A percentile compares a stretch with the other conserved stretches of the same genome.
Conservation (phyloP, 2,113 vertebrate genomes). For the Heterotis niloticus region DNA sequence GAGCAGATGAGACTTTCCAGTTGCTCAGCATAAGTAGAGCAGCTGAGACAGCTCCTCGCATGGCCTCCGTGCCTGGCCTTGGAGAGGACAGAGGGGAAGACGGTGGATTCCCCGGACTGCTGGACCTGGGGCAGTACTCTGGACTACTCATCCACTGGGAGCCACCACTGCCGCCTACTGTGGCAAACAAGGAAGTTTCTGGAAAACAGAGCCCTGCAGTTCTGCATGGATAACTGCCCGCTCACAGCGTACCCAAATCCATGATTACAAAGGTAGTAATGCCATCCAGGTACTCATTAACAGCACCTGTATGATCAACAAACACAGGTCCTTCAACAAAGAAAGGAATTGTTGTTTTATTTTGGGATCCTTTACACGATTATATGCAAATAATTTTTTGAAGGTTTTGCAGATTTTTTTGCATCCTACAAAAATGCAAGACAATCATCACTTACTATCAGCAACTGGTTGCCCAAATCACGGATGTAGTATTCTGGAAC, state of each 20-base stretch:
- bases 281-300: too few relatives aligned
- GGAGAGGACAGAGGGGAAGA: background rate
- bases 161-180: slow-evolving; percentile 26
- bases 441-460: background rate
- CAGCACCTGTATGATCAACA: background rate
- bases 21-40: slow-evolving; percentile 38
- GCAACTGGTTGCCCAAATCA: background rate
- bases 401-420: too few relatives aligned
- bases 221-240: background rate
- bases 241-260: background rate
- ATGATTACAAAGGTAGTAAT: too few relatives aligned
- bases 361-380: background rate
- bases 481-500: background rate
- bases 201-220: background rate
- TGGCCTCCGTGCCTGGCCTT: background rate
- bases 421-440: background rate
- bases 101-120: slow-evolving; percentile 28
- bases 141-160: slow-evolving; percentile 27
- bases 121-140: slow-evolving; percentile 20
- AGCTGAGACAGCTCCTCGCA: slow-evolving; percentile 26
- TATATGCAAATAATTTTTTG: too few relatives aligned
- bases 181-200: slow-evolving; percentile 1
- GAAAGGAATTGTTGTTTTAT: background rate
- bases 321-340: background rate
- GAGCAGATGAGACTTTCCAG: slow-evolving; percentile 26